Percentiles rank a stretch among this genome's conserved stretches.
phyloP scores from a whole-genome alignment of 2,888 invertebrate species.

The Pristionchus maxplancki region DNA sequence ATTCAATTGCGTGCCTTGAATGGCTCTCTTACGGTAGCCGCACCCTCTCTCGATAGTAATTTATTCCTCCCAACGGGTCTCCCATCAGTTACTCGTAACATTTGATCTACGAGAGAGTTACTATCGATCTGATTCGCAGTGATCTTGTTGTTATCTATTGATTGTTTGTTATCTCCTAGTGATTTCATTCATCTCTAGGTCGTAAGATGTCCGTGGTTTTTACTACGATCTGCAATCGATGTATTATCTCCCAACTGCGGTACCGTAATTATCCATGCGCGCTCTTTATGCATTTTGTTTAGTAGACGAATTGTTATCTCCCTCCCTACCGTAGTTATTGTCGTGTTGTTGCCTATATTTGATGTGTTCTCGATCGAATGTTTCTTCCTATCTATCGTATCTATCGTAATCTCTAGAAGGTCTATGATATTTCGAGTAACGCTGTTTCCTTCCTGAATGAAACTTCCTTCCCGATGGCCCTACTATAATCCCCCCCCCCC shows the following conservation, averaged over 20 bases:
- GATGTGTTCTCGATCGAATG: background rate
- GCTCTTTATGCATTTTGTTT: background rate
- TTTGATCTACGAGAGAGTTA: slow-evolving; percentile 39
- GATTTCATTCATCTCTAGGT: slow-evolving; percentile 15
- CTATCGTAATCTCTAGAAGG: background rate
- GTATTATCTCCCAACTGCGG: background rate
- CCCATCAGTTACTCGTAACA: slow-evolving; percentile 22
- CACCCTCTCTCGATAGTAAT: slow-evolving; percentile 23
- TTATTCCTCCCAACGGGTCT: slow-evolving; percentile 33
- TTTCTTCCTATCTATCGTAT: background rate
- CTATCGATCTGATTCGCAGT: slow-evolving; percentile 43
- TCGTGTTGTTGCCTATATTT: slow-evolving; percentile 41
- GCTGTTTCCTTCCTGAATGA: background rate
- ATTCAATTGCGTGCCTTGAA: slow-evolving; percentile 32
- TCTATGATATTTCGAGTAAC: slow-evolving; percentile 28
- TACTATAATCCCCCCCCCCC: background rate
- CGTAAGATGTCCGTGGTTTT: slow-evolving; percentile 19
- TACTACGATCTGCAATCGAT: slow-evolving; percentile 31
- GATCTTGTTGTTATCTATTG: slow-evolving; percentile 1
- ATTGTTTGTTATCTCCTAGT: slow-evolving; percentile 35
- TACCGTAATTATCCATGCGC: slow-evolving; percentile 12
- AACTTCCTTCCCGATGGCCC: slow-evolving; percentile 27
- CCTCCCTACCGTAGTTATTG: slow-evolving; percentile 21
- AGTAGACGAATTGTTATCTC: background rate
- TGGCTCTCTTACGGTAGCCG: slow-evolving; percentile 19